Conservation (phyloP, 2,888 invertebrate species). For the Netelia fuscicornis region DNA sequence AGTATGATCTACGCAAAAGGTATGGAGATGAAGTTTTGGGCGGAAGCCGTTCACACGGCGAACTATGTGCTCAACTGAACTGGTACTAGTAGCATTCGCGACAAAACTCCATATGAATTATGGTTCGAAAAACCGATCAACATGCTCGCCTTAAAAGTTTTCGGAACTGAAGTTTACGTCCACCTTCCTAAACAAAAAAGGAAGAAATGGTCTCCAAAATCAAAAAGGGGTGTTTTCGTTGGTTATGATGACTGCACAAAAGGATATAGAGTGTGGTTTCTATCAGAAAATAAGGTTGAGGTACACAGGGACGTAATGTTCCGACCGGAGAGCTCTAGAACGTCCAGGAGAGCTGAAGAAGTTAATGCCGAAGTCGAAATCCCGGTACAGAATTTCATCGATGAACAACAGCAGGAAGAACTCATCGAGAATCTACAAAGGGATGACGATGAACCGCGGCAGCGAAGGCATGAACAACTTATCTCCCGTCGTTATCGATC, state of each 20-base stretch:
- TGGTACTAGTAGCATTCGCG: constrained; percentile 18
- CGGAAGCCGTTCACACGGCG: too few species aligned
- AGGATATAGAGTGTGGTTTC: constrained; percentile 9
- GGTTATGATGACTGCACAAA: constrained; percentile 26
- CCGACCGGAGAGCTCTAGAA: neutral
- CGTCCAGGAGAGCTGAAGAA: too few species aligned
- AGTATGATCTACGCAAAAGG: too few species aligned
- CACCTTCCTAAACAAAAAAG: constrained; percentile 28
- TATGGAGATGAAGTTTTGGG: too few species aligned
- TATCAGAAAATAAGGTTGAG: neutral
- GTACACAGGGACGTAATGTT: neutral
- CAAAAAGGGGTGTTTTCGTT: constrained; percentile 3
- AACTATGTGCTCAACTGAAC: neutral
- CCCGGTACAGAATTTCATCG: too few species aligned
- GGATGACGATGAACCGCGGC: too few species aligned
- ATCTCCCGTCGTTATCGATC: too few species aligned
- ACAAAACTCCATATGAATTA: constrained; percentile 5
- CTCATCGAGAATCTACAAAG: too few species aligned
- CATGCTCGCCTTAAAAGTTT: neutral
- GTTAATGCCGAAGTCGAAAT: too few species aligned
- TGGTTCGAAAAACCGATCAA: neutral
- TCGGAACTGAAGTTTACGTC: constrained; percentile 10
- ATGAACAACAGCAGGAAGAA: too few species aligned
- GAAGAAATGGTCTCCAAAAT: constrained; percentile 22
- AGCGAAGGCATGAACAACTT: too few species aligned